Conservation (phyloP, 2,113 vertebrate genomes). For the Pantherophis guttatus region DNA sequence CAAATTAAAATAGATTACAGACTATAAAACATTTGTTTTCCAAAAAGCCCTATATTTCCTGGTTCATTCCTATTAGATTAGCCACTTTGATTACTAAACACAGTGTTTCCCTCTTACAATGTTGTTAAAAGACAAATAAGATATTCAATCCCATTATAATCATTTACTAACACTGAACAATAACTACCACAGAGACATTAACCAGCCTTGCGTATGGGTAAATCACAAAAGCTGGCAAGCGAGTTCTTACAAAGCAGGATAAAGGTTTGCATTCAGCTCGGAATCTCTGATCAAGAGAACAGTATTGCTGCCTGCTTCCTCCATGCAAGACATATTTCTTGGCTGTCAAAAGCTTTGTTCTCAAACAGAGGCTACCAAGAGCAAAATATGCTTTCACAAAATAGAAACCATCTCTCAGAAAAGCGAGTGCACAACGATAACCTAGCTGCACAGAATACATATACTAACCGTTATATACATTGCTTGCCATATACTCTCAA, state of each 20-base stretch:
- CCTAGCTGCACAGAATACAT: neutral
- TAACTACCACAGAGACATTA: slow-evolving; percentile 47
- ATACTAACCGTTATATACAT: slow-evolving; percentile 16
- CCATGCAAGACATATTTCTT: slow-evolving; percentile 49
- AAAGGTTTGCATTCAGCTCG: slow-evolving; percentile 30
- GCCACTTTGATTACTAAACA: neutral
- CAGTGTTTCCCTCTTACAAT: neutral
- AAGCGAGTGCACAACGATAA: neutral
- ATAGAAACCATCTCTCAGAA: slow-evolving; percentile 10
- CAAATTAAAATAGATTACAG: neutral
- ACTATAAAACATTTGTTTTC: neutral
- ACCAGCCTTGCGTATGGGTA: slow-evolving; percentile 46
- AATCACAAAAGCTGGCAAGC: slow-evolving; percentile 21
- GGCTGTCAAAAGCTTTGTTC: slow-evolving; percentile 74
- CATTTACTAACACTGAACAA: slow-evolving; percentile 31
- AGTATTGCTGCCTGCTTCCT: slow-evolving; percentile 34
- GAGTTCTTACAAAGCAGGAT: slow-evolving; percentile 17
- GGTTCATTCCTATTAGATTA: neutral
- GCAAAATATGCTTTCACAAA: slow-evolving; percentile 30
- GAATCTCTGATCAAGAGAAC: slow-evolving; percentile 36
- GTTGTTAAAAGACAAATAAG: neutral
- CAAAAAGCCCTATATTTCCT: neutral
- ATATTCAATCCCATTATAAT: neutral
- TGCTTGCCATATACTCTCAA: slow-evolving; percentile 9
- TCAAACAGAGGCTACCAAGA: slow-evolving; percentile 42